Conservation (phyloP, 2,888 invertebrate species). For the Stegana nigrithorax region DNA sequence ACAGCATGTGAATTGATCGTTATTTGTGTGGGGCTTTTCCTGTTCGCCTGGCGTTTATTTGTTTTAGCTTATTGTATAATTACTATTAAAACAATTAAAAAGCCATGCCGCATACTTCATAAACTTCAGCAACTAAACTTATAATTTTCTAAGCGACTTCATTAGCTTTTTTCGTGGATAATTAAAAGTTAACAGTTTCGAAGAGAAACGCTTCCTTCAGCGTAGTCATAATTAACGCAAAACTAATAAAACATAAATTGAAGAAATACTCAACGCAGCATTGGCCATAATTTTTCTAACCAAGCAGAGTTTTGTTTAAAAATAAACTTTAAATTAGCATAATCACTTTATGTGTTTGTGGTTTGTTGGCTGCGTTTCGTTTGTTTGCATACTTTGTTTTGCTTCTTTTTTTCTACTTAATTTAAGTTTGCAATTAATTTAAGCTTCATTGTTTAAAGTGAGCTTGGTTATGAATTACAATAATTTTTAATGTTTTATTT, state of each 20-base stretch:
- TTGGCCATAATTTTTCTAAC: too few relatives aligned
- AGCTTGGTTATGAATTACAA: not conserved
- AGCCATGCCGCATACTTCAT: not conserved
- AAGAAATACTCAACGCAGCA: not conserved
- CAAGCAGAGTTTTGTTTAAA: not conserved
- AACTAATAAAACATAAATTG: not conserved
- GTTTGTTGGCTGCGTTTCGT: not conserved
- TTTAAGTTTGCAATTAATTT: conserved; percentile 5
- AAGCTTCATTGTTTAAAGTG: conserved; percentile 9
- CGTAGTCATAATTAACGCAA: not conserved
- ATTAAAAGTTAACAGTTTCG: not conserved
- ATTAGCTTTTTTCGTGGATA: not conserved
- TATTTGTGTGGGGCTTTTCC: too few relatives aligned
- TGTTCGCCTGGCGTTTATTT: too few relatives aligned
- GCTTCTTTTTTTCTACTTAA: not conserved
- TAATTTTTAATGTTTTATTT: not conserved
- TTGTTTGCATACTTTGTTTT: not conserved
- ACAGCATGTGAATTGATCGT: too few relatives aligned
- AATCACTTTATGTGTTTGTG: not conserved
- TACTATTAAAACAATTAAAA: not conserved
- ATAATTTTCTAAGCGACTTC: not conserved
- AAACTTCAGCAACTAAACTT: not conserved
- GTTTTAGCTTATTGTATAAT: not conserved
- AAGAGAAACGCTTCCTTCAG: conserved; percentile 4
- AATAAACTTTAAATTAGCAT: conserved; percentile 10